Evolutionary conservation across 1,140 invertebrate genomes (phyloP).

Genomic region (Procambarus virginalis): DNA sequence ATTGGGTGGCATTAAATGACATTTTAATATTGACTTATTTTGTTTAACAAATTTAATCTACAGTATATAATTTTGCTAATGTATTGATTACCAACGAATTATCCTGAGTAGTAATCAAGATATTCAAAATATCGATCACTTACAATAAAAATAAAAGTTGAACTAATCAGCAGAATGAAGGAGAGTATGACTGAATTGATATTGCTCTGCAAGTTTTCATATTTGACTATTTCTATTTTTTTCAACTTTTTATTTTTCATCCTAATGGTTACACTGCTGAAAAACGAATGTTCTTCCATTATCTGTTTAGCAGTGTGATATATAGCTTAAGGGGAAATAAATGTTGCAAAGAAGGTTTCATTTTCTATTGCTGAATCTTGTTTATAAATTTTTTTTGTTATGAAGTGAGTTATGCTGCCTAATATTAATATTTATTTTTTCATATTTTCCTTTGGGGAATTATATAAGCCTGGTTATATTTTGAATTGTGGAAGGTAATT

Average conservation of each 20-base stretch:
- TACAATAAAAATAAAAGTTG: too few species aligned
- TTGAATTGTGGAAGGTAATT: not conserved
- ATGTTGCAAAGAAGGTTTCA: not conserved
- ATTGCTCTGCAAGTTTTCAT: too few species aligned
- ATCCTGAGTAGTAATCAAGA: not conserved
- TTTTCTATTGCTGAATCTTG: not conserved
- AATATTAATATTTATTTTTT: not conserved
- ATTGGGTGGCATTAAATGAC: not conserved
- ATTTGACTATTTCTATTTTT: too few species aligned
- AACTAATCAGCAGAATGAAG: too few species aligned
- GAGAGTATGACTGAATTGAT: too few species aligned
- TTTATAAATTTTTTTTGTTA: not conserved
- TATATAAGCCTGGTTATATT: not conserved
- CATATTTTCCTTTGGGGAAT: not conserved
- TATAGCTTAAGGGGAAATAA: not conserved
- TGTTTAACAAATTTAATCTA: not conserved
- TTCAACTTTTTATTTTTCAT: too few species aligned
- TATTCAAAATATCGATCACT: not conserved
- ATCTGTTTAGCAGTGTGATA: not conserved
- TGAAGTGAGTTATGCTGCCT: not conserved
- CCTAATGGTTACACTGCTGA: not conserved
- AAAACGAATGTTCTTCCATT: not conserved
- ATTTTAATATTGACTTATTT: not conserved
- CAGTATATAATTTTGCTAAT: not conserved
- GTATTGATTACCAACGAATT: not conserved